These are phyloP conservation scores for Oostethus manadensis DNA, from an alignment of 2,113 vertebrate genomes.

Conservation along the genomic window DNA sequence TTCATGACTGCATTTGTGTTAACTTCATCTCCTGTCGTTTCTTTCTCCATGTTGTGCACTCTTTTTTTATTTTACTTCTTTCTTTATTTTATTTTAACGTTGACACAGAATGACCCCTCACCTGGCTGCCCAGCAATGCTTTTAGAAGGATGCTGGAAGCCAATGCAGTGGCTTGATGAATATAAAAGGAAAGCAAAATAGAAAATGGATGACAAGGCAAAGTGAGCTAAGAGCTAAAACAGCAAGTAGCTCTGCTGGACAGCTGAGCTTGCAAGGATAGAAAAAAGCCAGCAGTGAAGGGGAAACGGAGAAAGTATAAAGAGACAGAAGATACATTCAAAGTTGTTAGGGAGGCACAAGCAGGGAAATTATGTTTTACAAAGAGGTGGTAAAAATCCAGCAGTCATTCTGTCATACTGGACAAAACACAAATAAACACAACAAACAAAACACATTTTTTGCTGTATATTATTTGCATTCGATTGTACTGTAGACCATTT, in stretches of 20 bases:
- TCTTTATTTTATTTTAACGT: neutral
- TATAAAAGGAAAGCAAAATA: constrained; percentile 3
- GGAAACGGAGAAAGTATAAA: neutral
- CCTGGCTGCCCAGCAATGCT: neutral
- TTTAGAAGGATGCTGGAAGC: constrained; percentile 1
- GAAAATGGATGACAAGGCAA: constrained; percentile 6
- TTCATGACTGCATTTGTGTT: neutral
- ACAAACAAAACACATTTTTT: too few relatives aligned
- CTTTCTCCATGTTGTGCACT: neutral
- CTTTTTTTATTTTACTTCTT: too few relatives aligned
- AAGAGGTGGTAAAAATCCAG: too few relatives aligned
- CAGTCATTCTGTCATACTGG: too few relatives aligned
- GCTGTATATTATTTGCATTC: too few relatives aligned
- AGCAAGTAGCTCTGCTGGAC: neutral
- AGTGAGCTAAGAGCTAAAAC: constrained; percentile 7
- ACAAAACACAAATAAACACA: too few relatives aligned
- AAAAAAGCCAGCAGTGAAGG: neutral
- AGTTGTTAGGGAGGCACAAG: neutral
- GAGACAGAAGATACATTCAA: neutral
- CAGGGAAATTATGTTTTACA: neutral
- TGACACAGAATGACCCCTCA: neutral
- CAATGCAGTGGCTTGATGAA: constrained; percentile 2
- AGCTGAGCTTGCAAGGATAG: constrained; percentile 1
- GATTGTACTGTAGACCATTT: too few relatives aligned
- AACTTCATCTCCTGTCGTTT: neutral